Percentiles rank a stretch among this genome's conserved stretches.
phyloP scores from a whole-genome alignment of 2,888 invertebrate species.

The Pristionchus entomophagus region DNA sequence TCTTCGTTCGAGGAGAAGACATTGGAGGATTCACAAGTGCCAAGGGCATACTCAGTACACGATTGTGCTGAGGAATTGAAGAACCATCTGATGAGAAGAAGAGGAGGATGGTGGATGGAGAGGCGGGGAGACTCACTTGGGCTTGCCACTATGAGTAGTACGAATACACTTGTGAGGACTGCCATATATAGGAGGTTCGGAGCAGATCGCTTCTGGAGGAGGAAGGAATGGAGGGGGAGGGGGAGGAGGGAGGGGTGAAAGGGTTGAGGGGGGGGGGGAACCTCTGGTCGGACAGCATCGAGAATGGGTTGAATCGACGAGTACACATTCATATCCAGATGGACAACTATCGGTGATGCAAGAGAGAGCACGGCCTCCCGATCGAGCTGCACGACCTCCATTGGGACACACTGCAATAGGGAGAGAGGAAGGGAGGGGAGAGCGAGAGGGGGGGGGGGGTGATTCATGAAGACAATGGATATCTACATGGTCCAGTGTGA shows the following conservation, averaged over 20 bases:
- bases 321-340: constrained; percentile 61
- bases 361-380: constrained; percentile 48
- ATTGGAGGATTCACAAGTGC: constrained; percentile 68
- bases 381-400: constrained; percentile 60
- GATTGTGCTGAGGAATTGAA: constrained; percentile 65
- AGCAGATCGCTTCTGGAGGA: constrained; percentile 39
- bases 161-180: constrained; percentile 8
- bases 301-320: constrained; percentile 60
- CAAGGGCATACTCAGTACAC: constrained; percentile 64
- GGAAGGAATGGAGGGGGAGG: too few relatives aligned
- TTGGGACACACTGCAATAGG: constrained; percentile 62
- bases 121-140: constrained; percentile 51
- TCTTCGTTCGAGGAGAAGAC: constrained; percentile 64
- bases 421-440: constrained; percentile 14
- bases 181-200: constrained; percentile 29
- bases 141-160: background rate
- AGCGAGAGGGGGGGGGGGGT: background rate
- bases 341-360: constrained; percentile 61
- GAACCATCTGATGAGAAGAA: constrained; percentile 53
- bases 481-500: too few relatives aligned
- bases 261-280: constrained; percentile 28
- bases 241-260: too few relatives aligned
- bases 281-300: constrained; percentile 66
- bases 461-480: too few relatives aligned
- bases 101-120: constrained; percentile 55